phyloP scores from a whole-genome alignment of 1,140 invertebrate species.

The Calycopis cecrops region DNA sequence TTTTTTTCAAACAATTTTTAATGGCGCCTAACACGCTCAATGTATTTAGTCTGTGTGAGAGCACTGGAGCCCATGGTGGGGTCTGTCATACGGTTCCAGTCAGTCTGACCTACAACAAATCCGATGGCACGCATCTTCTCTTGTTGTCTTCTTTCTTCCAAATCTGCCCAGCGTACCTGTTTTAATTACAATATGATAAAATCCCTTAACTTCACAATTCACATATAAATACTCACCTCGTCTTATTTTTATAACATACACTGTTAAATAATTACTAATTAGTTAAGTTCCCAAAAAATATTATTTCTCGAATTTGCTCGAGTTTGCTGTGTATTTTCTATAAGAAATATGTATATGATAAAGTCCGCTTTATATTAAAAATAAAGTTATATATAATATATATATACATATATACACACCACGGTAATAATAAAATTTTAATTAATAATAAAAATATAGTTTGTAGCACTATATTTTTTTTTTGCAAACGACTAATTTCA shows the following conservation, averaged over 20 bases:
- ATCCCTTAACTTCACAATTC: conserved; percentile 27
- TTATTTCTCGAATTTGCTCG: too few species aligned
- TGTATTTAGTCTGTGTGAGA: conserved; percentile 95
- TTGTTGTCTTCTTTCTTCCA: conserved; percentile 93
- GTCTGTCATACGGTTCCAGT: conserved; percentile 96
- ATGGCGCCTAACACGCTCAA: conserved; percentile 77
- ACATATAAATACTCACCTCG: conserved; percentile 10
- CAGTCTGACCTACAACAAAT: conserved; percentile 95
- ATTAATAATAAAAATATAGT: too few species aligned
- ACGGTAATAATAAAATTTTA: too few species aligned
- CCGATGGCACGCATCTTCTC: conserved; percentile 94
- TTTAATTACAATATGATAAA: conserved; percentile 62
- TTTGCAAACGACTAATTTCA: too few species aligned
- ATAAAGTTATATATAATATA: too few species aligned
- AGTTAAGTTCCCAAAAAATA: not conserved
- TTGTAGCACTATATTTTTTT: too few species aligned
- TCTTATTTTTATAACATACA: conserved; percentile 11
- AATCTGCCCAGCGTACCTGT: conserved; percentile 97
- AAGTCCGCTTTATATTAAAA: too few species aligned
- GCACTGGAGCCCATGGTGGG: conserved; percentile 91
- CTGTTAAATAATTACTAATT: not conserved
- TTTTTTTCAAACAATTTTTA: conserved; percentile 18
- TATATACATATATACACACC: too few species aligned
- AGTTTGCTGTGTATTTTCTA: too few species aligned
- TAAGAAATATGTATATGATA: too few species aligned